Percentiles rank a stretch among this genome's conserved stretches.
Conservation (phyloP, 2,888 invertebrate genomes). For the Ophion costatus region DNA sequence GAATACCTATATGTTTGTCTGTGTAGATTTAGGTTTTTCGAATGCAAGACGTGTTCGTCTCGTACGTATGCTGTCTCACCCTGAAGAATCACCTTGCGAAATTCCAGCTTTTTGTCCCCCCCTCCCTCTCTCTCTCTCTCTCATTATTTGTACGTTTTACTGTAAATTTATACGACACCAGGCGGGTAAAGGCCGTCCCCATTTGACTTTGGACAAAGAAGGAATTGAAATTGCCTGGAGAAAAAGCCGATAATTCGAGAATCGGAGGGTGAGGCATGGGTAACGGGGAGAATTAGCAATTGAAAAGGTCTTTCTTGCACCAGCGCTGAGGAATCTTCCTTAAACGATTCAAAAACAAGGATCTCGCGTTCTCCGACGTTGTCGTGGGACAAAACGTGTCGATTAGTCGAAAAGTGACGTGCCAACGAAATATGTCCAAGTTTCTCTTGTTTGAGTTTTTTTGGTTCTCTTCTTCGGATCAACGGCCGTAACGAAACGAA, state of each 20-base stretch:
- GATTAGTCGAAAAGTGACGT: background rate
- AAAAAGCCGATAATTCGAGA: slow-evolving; percentile 25
- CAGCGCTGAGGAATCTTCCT: background rate
- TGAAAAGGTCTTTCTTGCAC: slow-evolving; percentile 3
- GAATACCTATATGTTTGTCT: too few relatives aligned
- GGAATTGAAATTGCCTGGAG: slow-evolving; percentile 29
- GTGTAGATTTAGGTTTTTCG: slow-evolving; percentile 46
- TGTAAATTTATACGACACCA: slow-evolving; percentile 50
- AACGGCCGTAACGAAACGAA: too few relatives aligned
- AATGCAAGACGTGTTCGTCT: slow-evolving; percentile 63
- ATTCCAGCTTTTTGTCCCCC: slow-evolving; percentile 30
- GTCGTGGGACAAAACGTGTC: background rate
- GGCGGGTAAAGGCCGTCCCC: slow-evolving; percentile 3
- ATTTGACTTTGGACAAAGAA: slow-evolving; percentile 33
- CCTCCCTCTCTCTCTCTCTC: slow-evolving; percentile 33
- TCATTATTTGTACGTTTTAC: slow-evolving; percentile 35
- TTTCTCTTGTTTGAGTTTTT: too few relatives aligned
- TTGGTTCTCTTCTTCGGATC: too few relatives aligned
- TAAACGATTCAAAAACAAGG: background rate
- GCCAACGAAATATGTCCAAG: too few relatives aligned
- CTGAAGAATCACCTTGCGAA: slow-evolving; percentile 53
- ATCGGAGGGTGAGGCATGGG: background rate
- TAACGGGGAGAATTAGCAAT: slow-evolving; percentile 6
- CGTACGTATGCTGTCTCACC: slow-evolving; percentile 32
- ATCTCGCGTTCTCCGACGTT: slow-evolving; percentile 6